A percentile compares a stretch with the other conserved stretches of the same genome.
phyloP scores from a whole-genome alignment of 1,140 invertebrate genomes.

The Achroia grisella region DNA sequence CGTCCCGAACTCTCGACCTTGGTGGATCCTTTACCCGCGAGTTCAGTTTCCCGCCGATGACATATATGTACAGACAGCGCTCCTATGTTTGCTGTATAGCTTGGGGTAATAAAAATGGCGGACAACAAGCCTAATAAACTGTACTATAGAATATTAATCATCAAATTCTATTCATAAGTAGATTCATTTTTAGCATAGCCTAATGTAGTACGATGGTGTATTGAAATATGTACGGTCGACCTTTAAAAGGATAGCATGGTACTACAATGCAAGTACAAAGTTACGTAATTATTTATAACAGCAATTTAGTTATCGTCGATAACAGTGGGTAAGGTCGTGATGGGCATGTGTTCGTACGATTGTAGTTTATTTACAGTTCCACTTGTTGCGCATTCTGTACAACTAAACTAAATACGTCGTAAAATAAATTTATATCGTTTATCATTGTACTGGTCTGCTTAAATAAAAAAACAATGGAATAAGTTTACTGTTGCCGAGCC shows the following conservation, averaged over 20 bases:
- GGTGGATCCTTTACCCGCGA: conserved; percentile 28
- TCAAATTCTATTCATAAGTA: no score
- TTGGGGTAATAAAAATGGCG: no score
- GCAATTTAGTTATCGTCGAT: conserved; percentile 29
- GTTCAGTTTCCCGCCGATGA: conserved; percentile 22
- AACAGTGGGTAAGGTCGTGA: conserved; percentile 35
- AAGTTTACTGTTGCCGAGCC: conserved; percentile 23
- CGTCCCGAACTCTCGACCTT: conserved; percentile 58
- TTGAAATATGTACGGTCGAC: conserved; percentile 7
- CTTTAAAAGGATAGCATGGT: conserved; percentile 8
- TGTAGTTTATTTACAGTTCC: conserved; percentile 23
- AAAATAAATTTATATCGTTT: neutral
- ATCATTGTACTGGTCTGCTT: conserved; percentile 13
- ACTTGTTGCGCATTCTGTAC: conserved; percentile 18
- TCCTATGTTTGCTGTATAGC: neutral
- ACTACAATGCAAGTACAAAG: conserved; percentile 18
- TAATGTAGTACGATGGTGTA: neutral
- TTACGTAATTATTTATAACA: conserved; percentile 23
- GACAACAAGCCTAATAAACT: neutral
- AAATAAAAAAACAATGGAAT: conserved; percentile 18
- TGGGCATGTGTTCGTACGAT: conserved; percentile 19
- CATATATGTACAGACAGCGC: neutral
- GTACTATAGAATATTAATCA: no score
- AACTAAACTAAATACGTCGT: conserved; percentile 17
- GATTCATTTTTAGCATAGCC: neutral